Base-by-base conservation (phyloP, 2,888 invertebrate genomes). In the Drosophila diplacantha region DNA sequence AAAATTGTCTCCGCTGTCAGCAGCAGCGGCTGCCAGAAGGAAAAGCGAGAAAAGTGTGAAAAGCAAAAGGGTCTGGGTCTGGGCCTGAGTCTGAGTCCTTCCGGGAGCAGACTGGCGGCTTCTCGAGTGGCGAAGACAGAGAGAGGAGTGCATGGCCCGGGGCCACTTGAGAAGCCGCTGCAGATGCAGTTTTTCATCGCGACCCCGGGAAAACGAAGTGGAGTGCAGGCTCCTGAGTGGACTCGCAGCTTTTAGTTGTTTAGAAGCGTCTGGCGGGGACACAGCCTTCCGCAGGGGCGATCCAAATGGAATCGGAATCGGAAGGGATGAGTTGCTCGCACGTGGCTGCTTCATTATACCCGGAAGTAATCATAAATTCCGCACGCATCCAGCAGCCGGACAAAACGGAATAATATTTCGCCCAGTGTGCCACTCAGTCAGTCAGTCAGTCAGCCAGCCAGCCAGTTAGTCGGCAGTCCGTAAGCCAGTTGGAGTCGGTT, bases 311-410 rank as follows among this genome's bases (percentile, higher is more conserved):
- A 20, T 20, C 41, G 46, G 56, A 37, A 57, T 20, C 41, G 46
- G 56, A 37, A 57, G 52, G 20, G 24, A 60, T 51, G 52, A 32
- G 50, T 26, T 44, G 24, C 41, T 56, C 61, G 73, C 78, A 77
- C 74, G 77, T 76, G 79, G 74, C 73, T 68, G 68, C 54, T 72
- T 77, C 75, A 80, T 75, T 74, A 74, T 77, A 69, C 75, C 80
- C 74, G 78, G 75, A 80, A 77, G 78, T 75, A 77, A 78, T 79
- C 81, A 77, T 79, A 81, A 80, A 75, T 79, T 79, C 79, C 60
- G 47, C 66, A 71, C 76, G 67, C 75, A 75, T 61, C 61, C 61
- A 63, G 51, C 58, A 57, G 50, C 20, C 50, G 55, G 51, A 61
- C 64, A 57, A 37, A 60, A 62, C 37, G 54, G 62, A 46, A 58